Evolutionary conservation across 2,113 vertebrate genomes (phyloP).

Genomic region (Danionella cerebrum): DNA sequence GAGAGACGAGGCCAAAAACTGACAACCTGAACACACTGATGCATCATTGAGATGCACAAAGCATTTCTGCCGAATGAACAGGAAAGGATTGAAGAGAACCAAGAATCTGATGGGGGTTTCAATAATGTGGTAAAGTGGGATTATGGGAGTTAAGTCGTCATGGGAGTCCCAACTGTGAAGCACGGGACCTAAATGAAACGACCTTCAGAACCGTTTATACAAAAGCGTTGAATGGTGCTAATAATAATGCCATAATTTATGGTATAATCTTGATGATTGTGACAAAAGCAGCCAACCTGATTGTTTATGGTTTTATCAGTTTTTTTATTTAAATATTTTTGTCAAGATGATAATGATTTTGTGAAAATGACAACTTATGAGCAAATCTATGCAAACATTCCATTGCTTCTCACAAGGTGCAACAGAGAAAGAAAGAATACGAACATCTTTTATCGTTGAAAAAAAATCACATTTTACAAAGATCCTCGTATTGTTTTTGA

Average conservation of each 20-base stretch:
- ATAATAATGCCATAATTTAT: not conserved
- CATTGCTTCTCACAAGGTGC: too few species aligned
- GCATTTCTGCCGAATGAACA: conserved; percentile 10
- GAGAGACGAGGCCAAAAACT: not conserved
- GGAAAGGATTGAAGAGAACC: not conserved
- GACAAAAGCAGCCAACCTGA: not conserved
- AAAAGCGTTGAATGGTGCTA: not conserved
- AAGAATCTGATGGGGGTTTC: conserved; percentile 23
- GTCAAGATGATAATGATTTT: not conserved
- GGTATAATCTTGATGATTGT: not conserved
- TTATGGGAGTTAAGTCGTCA: not conserved
- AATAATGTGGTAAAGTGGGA: conserved; percentile 13
- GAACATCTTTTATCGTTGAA: too few species aligned
- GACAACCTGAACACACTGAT: conserved; percentile 21
- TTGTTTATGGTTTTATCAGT: not conserved
- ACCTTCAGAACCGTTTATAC: not conserved
- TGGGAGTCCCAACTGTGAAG: not conserved
- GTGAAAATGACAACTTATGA: not conserved
- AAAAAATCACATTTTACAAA: too few species aligned
- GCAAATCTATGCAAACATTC: not conserved
- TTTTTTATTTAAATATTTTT: not conserved
- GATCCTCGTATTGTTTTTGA: too few species aligned
- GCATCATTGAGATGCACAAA: conserved; percentile 39
- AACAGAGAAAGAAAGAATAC: too few species aligned
- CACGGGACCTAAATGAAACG: not conserved